phyloP scores from a whole-genome alignment of 2,113 vertebrate genomes.

The Balaeniceps rex region DNA sequence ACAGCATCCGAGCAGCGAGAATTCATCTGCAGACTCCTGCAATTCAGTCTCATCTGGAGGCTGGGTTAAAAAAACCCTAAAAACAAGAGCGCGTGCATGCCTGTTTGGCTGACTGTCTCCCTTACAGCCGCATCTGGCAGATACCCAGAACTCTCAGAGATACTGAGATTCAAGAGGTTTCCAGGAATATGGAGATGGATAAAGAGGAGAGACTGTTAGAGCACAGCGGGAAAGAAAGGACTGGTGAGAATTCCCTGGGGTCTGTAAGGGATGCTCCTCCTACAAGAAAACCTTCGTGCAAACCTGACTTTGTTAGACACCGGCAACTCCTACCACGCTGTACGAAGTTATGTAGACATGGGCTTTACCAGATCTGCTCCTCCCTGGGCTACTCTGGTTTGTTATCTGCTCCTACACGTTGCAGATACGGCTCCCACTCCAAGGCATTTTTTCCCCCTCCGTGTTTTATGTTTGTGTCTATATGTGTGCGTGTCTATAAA shows the following conservation, averaged over 20 bases:
- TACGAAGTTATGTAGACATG: fast-evolving
- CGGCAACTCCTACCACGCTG: fast-evolving
- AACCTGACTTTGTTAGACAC: background rate
- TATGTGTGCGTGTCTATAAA: background rate
- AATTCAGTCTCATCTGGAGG: background rate
- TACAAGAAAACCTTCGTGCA: background rate
- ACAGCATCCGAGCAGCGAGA: background rate
- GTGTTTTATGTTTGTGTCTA: fast-evolving
- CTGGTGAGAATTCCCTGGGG: background rate
- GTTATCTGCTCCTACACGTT: fast-evolving
- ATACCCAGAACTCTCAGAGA: background rate
- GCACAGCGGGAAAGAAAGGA: background rate
- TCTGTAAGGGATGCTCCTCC: background rate
- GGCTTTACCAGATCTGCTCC: background rate
- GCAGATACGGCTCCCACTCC: background rate
- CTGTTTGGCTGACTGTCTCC: background rate
- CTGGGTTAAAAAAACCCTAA: background rate
- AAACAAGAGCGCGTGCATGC: fast-evolving
- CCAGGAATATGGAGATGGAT: background rate
- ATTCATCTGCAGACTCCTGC: background rate
- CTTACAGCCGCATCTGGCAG: background rate
- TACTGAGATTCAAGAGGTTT: background rate
- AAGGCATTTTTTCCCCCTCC: fast-evolving
- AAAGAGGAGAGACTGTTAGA: background rate
- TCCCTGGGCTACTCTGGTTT: background rate